Conservation (phyloP, 1,140 invertebrate genomes). For the Condylostylus longicornis region DNA sequence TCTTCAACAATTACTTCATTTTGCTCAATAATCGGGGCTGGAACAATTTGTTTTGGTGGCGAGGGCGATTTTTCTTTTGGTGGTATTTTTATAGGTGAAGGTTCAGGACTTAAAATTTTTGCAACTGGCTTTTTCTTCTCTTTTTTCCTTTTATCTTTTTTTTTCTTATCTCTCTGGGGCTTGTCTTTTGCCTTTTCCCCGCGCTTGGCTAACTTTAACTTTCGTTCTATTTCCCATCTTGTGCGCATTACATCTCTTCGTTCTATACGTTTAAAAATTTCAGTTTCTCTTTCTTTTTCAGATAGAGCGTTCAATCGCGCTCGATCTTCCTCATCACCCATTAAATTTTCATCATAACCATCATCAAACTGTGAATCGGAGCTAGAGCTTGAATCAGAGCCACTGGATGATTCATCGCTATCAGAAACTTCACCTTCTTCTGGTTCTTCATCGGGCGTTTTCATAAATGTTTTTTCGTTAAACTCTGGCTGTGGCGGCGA, state of each 20-base stretch:
- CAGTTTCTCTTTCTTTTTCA: constrained; percentile 92
- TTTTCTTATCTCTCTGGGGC: constrained; percentile 41
- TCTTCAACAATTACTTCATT: background rate
- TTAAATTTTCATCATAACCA: constrained; percentile 86
- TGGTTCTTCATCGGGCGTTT: constrained; percentile 13
- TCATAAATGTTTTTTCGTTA: constrained; percentile 1
- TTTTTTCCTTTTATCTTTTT: constrained; percentile 35
- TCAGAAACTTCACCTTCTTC: constrained; percentile 14
- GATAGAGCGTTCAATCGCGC: constrained; percentile 79
- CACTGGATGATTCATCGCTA: constrained; percentile 11
- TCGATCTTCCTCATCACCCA: constrained; percentile 93
- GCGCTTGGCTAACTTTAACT: constrained; percentile 72
- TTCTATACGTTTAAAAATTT: constrained; percentile 92
- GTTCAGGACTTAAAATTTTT: constrained; percentile 10
- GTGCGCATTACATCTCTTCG: constrained; percentile 84
- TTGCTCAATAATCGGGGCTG: background rate
- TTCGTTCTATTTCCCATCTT: constrained; percentile 91
- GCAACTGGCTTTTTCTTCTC: constrained; percentile 20
- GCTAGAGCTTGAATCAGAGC: constrained; percentile 23
- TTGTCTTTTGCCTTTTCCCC: constrained; percentile 52
- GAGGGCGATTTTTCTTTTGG: constrained; percentile 8
- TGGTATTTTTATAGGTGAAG: constrained; percentile 25
- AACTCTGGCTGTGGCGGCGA: background rate
- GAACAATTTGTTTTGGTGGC: constrained; percentile 1
- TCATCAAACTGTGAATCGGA: constrained; percentile 41